These are phyloP conservation scores for Ptychadena robeensis DNA, from an alignment of 2,797 vertebrate species.

Conservation along the genomic window DNA sequence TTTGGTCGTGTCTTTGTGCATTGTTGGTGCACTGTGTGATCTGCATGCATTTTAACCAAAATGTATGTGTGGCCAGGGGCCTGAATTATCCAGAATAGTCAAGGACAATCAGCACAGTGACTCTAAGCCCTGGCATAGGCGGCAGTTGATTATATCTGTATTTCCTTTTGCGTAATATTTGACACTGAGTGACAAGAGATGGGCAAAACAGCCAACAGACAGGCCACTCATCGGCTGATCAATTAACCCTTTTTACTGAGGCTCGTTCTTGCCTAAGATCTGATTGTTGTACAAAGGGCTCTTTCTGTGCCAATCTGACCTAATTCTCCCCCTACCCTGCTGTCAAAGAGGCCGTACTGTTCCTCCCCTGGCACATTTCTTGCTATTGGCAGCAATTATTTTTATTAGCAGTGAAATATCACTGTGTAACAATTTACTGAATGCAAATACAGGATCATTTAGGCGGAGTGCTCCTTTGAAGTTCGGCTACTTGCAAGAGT, in stretches of 20 bases:
- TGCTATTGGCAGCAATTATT: slow-evolving; percentile 1
- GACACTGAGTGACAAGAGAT: slow-evolving; percentile 15
- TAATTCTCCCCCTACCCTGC: slow-evolving; percentile 7
- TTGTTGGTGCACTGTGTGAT: too few relatives aligned
- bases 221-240: neutral
- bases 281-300: slow-evolving; percentile 12
- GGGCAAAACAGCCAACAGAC: neutral
- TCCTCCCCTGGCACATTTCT: neutral
- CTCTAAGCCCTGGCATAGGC: slow-evolving; percentile 36
- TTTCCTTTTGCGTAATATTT: neutral
- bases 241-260: slow-evolving; percentile 7
- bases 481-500: too few relatives aligned
- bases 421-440: slow-evolving; percentile 9
- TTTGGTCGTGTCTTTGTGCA: too few relatives aligned
- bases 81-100: too few relatives aligned
- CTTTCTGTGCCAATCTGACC: slow-evolving; percentile 34
- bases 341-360: slow-evolving; percentile 1
- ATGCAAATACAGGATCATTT: neutral
- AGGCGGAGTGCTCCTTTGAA: too few relatives aligned
- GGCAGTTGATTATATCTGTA: slow-evolving; percentile 1
- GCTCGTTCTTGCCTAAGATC: neutral
- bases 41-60: too few relatives aligned
- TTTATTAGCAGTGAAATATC: slow-evolving; percentile 7
- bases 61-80: too few relatives aligned
- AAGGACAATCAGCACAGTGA: neutral